These are phyloP conservation scores for Euwallacea fornicatus DNA, from an alignment of 1,140 invertebrate species.

Conservation along the genomic window DNA sequence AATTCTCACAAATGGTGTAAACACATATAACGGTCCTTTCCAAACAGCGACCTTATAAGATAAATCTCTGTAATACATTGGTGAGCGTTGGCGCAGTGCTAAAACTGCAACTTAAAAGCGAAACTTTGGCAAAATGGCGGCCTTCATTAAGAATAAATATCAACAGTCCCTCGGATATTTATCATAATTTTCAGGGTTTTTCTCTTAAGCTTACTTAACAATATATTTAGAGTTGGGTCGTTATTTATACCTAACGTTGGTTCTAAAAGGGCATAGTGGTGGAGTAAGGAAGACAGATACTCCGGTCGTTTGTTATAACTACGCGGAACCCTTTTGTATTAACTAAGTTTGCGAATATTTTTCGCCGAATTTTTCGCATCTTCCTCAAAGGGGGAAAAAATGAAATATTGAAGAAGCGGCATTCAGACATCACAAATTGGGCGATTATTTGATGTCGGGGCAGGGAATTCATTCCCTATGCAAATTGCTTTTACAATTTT, in stretches of 20 bases:
- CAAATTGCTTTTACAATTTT: conserved; percentile 21
- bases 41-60: not conserved
- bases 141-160: conserved; percentile 31
- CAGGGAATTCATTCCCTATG: conserved; percentile 17
- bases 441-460: conserved; percentile 6
- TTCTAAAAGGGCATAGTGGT: conserved; percentile 22
- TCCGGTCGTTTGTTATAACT: conserved; percentile 11
- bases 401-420: no score
- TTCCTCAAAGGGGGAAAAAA: no score
- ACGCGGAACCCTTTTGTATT: conserved; percentile 4
- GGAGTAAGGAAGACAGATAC: conserved; percentile 20
- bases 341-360: no score
- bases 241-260: conserved; percentile 21
- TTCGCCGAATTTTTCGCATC: no score
- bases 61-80: no score
- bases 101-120: conserved; percentile 12
- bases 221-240: conserved; percentile 28
- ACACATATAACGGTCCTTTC: no score
- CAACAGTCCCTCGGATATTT: conserved; percentile 13
- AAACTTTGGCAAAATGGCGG: conserved; percentile 26
- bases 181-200: conserved; percentile 24
- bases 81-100: not conserved
- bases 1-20: no score
- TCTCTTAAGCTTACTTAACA: conserved; percentile 26
- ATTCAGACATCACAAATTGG: not conserved